phyloP scores from a whole-genome alignment of 2,797 vertebrate genomes.

The Amblyraja radiata region DNA sequence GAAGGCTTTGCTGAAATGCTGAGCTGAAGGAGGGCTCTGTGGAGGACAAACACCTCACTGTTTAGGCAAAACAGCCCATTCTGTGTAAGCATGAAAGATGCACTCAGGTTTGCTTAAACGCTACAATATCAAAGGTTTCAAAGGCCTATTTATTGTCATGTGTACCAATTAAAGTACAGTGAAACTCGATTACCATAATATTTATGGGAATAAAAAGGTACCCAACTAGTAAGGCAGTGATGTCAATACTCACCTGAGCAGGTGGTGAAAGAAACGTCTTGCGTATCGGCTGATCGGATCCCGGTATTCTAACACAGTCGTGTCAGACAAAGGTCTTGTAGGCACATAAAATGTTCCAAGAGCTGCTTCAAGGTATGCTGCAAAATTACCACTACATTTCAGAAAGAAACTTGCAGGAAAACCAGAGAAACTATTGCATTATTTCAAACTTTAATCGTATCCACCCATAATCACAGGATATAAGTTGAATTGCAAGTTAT shows the following conservation, averaged over 20 bases:
- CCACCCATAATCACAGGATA: no score
- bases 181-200: background rate
- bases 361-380: slow-evolving; percentile 83
- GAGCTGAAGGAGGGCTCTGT: no score
- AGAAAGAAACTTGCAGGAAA: background rate
- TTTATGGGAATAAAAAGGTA: slow-evolving; percentile 36
- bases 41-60: no score
- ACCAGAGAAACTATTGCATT: background rate
- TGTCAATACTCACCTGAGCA: slow-evolving; percentile 77
- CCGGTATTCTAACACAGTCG: slow-evolving; percentile 76
- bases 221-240: slow-evolving; percentile 57
- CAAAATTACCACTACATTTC: slow-evolving; percentile 41
- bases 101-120: background rate
- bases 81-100: no score
- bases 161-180: no score
- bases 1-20: no score
- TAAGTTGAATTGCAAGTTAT: no score
- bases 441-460: background rate
- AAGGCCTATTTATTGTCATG: no score
- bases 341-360: slow-evolving; percentile 86
- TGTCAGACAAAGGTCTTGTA: slow-evolving; percentile 70
- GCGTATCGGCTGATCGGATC: slow-evolving; percentile 81
- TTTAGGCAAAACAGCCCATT: no score
- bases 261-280: slow-evolving; percentile 91
- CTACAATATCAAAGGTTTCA: no score